phyloP scores from a whole-genome alignment of 2,888 invertebrate species.

The Himalopsyche japonica region DNA sequence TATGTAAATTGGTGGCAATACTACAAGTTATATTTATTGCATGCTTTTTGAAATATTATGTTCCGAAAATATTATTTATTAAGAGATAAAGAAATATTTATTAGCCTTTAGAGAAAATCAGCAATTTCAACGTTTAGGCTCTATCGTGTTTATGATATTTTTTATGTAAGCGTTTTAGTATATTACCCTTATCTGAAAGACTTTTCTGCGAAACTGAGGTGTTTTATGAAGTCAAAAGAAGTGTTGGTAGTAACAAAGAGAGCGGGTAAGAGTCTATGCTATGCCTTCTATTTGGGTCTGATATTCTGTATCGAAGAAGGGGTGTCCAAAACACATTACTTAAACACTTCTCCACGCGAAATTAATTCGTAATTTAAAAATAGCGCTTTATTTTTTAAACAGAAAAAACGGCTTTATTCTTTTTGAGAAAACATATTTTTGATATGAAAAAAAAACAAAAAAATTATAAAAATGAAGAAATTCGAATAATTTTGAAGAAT shows the following conservation, averaged over 20 bases:
- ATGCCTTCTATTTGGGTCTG: background rate
- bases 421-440: too few species aligned
- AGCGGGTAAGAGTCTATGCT: background rate
- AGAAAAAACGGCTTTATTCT: too few species aligned
- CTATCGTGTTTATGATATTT: background rate
- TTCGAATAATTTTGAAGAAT: too few species aligned
- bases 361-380: too few species aligned
- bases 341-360: background rate
- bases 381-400: too few species aligned
- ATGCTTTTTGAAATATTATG: too few species aligned
- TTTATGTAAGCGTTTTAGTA: background rate
- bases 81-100: background rate
- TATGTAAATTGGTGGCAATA: too few species aligned
- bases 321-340: background rate
- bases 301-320: background rate
- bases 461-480: too few species aligned
- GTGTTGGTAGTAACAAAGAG: background rate
- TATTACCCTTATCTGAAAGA: conserved; percentile 23
- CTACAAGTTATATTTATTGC: too few species aligned
- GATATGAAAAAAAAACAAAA: too few species aligned
- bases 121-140: background rate
- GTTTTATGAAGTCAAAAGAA: background rate
- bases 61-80: too few species aligned
- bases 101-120: background rate
- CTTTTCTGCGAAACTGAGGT: background rate